Conservation (phyloP, 2,797 vertebrate genomes). For the Hippocampus kuda region DNA sequence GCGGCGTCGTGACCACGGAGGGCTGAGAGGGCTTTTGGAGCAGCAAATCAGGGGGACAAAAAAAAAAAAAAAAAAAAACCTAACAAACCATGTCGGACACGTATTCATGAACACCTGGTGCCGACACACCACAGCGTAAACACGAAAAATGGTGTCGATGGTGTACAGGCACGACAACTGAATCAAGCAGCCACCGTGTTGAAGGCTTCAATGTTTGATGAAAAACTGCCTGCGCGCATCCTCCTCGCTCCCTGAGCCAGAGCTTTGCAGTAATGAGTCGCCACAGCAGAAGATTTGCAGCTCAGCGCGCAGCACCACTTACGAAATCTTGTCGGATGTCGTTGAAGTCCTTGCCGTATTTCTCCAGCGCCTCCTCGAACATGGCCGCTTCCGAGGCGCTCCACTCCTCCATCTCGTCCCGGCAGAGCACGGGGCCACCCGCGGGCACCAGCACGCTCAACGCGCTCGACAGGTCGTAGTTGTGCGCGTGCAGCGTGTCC, state of each 20-base stretch:
- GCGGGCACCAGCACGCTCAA: conserved; percentile 87
- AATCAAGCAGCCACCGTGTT: conserved; percentile 11
- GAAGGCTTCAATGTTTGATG: not conserved
- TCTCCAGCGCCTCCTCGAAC: conserved; percentile 94
- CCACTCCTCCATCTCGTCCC: conserved; percentile 98
- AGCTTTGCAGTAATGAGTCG: not conserved
- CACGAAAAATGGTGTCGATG: conserved; percentile 1
- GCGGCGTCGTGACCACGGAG: conserved; percentile 33
- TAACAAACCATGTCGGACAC: conserved; percentile 19
- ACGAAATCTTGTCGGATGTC: conserved; percentile 99
- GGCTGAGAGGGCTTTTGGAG: conserved; percentile 32
- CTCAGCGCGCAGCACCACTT: conserved; percentile 55
- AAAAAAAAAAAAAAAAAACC: too few relatives aligned
- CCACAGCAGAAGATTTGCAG: not conserved
- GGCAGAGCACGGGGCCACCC: conserved; percentile 87
- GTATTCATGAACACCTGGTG: conserved; percentile 61
- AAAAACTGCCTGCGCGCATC: not conserved
- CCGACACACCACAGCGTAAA: conserved; percentile 12
- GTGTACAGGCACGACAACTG: conserved; percentile 12
- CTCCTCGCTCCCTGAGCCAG: not conserved
- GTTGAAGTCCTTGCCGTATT: conserved; percentile 98
- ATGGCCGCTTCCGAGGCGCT: conserved; percentile 93
- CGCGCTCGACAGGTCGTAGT: conserved; percentile 88
- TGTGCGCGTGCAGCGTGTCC: conserved; percentile 88
- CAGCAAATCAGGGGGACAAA: not conserved